A percentile compares a stretch with the other conserved stretches of the same genome.
phyloP scores from a whole-genome alignment of 2,113 vertebrate species.

The Pandion haliaetus region DNA sequence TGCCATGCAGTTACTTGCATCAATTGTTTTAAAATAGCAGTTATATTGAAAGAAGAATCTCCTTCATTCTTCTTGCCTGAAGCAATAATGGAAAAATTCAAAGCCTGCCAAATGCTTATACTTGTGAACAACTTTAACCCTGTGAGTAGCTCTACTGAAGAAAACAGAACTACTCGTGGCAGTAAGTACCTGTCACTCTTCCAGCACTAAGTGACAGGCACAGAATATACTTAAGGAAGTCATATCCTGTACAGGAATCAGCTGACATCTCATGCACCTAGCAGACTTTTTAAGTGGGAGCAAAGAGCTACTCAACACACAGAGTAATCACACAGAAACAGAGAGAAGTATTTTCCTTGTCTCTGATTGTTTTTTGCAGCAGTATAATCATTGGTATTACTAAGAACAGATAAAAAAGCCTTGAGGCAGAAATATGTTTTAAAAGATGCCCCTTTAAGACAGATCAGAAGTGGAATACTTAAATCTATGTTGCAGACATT shows the following conservation, averaged over 20 bases:
- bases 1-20: not conserved
- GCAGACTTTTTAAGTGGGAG: not conserved
- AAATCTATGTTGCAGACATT: not conserved
- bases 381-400: not conserved
- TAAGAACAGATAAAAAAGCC: not conserved
- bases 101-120: not conserved
- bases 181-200: conserved; percentile 4
- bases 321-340: not conserved
- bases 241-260: not conserved
- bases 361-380: not conserved
- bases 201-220: not conserved
- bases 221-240: not conserved
- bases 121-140: not conserved
- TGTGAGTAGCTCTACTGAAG: not conserved
- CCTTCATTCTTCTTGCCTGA: not conserved
- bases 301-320: not conserved
- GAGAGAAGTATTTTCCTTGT: not conserved
- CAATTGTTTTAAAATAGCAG: not conserved
- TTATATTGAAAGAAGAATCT: not conserved
- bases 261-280: not conserved
- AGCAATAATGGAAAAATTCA: not conserved
- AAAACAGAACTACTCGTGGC: not conserved
- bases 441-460: not conserved
- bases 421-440: not conserved
- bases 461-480: not conserved